phyloP scores from a whole-genome alignment of 2,797 vertebrate species.

The Ciconia nigra region DNA sequence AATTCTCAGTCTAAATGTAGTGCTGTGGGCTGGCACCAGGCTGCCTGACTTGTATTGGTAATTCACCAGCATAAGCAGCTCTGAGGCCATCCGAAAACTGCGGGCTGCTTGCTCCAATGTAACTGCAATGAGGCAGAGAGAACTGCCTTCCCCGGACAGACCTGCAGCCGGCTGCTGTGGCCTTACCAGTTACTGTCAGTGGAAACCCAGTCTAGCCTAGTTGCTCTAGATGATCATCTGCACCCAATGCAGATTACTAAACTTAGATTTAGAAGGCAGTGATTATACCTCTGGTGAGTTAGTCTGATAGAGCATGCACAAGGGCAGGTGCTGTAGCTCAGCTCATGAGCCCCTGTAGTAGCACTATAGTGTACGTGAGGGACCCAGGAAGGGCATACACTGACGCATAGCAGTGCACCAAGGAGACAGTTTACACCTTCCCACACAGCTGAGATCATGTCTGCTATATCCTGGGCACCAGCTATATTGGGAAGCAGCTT shows the following conservation, averaged over 20 bases:
- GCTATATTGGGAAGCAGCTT: background rate
- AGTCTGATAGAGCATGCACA: background rate
- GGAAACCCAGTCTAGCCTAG: background rate
- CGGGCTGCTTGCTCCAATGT: background rate
- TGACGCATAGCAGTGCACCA: background rate
- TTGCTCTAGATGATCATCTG: background rate
- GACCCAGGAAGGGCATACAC: background rate
- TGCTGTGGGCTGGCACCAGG: background rate
- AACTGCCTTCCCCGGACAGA: background rate
- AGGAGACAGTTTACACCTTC: background rate
- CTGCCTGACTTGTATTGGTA: background rate
- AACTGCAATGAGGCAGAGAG: background rate
- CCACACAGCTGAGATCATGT: conserved; percentile 52
- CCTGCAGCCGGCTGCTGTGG: background rate
- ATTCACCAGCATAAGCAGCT: background rate
- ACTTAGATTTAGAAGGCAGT: background rate
- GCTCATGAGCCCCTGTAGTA: background rate
- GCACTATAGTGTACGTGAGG: fast-evolving
- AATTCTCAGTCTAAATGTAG: background rate
- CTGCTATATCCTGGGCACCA: background rate
- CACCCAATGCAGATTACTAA: background rate
- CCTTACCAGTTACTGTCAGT: background rate
- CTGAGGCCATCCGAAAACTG: background rate
- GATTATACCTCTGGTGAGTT: background rate
- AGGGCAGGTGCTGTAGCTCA: background rate